A percentile compares a stretch with the other conserved stretches of the same genome.
Evolutionary conservation across 1,140 invertebrate species (phyloP).

Genomic region (Littorina saxatilis): DNA sequence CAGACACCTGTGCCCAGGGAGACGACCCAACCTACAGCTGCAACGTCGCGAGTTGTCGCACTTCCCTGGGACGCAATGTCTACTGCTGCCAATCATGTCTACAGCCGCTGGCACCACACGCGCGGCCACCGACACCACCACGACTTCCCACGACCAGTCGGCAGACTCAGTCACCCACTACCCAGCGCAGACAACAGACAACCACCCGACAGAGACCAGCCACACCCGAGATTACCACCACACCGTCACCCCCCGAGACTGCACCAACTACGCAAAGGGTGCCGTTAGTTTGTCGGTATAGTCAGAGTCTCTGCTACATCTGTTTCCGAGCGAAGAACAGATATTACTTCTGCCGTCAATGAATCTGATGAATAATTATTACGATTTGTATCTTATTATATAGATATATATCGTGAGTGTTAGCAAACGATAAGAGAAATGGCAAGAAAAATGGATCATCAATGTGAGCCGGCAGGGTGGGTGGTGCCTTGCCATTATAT

Average conservation of each 20-base stretch:
- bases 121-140: background rate
- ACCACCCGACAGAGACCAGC: background rate
- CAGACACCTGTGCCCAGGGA: conserved; percentile 21
- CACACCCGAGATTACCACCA: no score
- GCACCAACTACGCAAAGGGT: background rate
- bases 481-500: no score
- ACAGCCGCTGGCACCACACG: background rate
- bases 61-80: background rate
- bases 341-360: background rate
- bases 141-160: background rate
- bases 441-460: no score
- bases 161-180: background rate
- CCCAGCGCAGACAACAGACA: background rate
- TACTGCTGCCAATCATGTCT: conserved; percentile 18
- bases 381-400: no score
- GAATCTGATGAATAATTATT: no score
- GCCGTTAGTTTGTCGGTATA: background rate
- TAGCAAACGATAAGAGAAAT: no score
- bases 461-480: no score
- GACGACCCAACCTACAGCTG: conserved; percentile 19
- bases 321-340: background rate
- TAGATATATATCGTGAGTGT: no score
- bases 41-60: background rate
- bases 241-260: background rate
- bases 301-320: background rate